Evolutionary conservation across 2,113 vertebrate species (phyloP).

Genomic region (Chelonoidis abingdonii): DNA sequence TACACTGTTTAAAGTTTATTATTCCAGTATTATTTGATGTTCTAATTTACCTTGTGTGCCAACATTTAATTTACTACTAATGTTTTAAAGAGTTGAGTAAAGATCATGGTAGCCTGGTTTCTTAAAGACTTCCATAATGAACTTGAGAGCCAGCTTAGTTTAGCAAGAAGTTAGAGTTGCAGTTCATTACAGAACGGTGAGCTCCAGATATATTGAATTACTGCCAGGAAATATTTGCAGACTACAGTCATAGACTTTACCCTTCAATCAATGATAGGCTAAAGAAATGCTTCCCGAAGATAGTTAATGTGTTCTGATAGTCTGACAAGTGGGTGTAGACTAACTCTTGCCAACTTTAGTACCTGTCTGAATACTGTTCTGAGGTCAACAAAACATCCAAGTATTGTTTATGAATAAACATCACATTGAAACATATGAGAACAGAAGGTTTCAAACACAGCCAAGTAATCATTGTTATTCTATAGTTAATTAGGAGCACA

Average conservation of each 20-base stretch:
- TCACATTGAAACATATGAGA: conserved; percentile 74
- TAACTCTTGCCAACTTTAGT: conserved; percentile 63
- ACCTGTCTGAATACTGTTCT: conserved; percentile 54
- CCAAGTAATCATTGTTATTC: conserved; percentile 70
- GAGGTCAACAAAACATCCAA: conserved; percentile 60
- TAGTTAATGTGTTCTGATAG: conserved; percentile 59
- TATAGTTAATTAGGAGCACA: conserved; percentile 76
- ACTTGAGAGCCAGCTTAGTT: conserved; percentile 41
- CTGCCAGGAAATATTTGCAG: conserved; percentile 76
- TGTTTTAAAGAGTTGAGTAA: conserved; percentile 66
- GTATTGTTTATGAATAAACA: conserved; percentile 75
- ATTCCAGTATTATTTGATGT: conserved; percentile 70
- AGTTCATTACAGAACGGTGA: conserved; percentile 69
- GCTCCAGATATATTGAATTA: conserved; percentile 73
- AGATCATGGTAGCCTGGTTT: conserved; percentile 53
- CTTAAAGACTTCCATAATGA: conserved; percentile 33
- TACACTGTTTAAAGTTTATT: conserved; percentile 72
- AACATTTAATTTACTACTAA: conserved; percentile 66
- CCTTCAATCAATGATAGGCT: conserved; percentile 65
- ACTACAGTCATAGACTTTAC: conserved; percentile 69
- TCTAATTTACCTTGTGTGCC: conserved; percentile 66
- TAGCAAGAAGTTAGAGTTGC: conserved; percentile 44
- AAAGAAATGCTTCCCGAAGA: conserved; percentile 50
- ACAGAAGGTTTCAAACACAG: conserved; percentile 76
- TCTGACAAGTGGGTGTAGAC: conserved; percentile 49